Evolutionary conservation across 2,888 invertebrate species (phyloP), one percentile per base, ranked within the genome.

Genomic region (Tachina grossa): DNA sequence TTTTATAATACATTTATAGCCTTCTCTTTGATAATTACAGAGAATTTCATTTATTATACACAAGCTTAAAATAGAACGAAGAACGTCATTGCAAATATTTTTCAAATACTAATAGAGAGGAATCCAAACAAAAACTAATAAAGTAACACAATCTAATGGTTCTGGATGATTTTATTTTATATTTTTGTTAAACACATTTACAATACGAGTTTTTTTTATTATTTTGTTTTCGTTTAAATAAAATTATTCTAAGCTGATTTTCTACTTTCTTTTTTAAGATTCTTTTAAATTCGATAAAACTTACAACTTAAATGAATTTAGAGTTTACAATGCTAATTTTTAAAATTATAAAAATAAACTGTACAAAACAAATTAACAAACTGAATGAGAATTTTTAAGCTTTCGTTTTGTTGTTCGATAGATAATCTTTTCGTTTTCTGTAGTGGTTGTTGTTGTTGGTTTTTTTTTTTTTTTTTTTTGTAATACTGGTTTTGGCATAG

Each of bases 401-500:
- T 22, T 57, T 49, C 19, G 9, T 61, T 69, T 31, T 31, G 31
- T 31, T 31, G 31, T 6, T 65, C 19, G 31, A 5, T 43, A 9
- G 45, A 71, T 1, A 19, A 57, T 72, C 39, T 65, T 16, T 72
- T 63, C 1, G 10, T 49, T 61, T 79, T 45, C 65, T 22, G 31
- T 75, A 41, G 51, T 43, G 6, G 31, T 31, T 2, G 31, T 31
- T 31, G 4, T 78, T 10, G 16, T 76, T 71, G n/a, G n/a, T n/a
- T n/a, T n/a, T 55, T 41, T 71, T 65, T 79, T 74, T 78, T 10
- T 14, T 76, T 71, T 55, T 41, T 72, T 65, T 79, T 74, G 51
- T 85, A 85, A 85, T 85, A 85, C 85, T 85, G 85, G 83, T 83
- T 85, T 85, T 85, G 85, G 85, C 85, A 85, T 83, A 61, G 51